phyloP scores from a whole-genome alignment of 2,888 invertebrate genomes.

The Marronus borbonicus region DNA sequence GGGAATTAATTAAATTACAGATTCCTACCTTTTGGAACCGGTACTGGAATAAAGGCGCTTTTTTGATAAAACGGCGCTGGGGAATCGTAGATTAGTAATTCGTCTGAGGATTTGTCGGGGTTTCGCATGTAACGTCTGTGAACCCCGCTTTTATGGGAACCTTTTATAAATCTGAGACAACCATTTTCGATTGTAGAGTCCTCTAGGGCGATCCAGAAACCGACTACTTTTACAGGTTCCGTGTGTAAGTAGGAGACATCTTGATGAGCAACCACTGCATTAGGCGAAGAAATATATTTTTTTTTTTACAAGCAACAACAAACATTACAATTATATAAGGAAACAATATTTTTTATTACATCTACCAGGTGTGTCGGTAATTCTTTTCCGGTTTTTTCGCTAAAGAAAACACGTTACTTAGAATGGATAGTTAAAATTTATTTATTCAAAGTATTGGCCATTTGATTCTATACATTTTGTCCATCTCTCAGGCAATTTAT shows the following conservation, averaged over 20 bases:
- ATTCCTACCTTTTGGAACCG: conserved; percentile 85
- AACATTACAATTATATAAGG: too few species aligned
- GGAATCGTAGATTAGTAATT: conserved; percentile 79
- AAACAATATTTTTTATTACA: too few species aligned
- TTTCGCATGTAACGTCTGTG: conserved; percentile 82
- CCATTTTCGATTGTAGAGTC: conserved; percentile 95
- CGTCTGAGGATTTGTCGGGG: conserved; percentile 76
- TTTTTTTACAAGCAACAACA: too few species aligned
- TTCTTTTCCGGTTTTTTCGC: too few species aligned
- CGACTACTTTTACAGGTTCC: conserved; percentile 85
- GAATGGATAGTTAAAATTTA: too few species aligned
- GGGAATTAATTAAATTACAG: not conserved
- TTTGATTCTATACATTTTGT: too few species aligned
- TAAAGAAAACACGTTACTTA: too few species aligned
- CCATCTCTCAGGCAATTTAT: too few species aligned
- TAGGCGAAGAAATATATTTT: conserved; percentile 56
- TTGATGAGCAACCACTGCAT: conserved; percentile 83
- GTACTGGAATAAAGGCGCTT: conserved; percentile 83
- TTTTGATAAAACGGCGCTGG: conserved; percentile 80
- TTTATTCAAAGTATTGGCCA: too few species aligned
- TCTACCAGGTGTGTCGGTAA: too few species aligned
- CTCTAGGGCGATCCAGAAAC: conserved; percentile 97
- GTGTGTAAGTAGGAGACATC: conserved; percentile 92
- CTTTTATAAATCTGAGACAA: conserved; percentile 92
- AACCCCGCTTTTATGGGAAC: conserved; percentile 90